A percentile compares a stretch with the other conserved stretches of the same genome.
Conservation (phyloP, 2,113 vertebrate species). For the Dermatemys mawii region DNA sequence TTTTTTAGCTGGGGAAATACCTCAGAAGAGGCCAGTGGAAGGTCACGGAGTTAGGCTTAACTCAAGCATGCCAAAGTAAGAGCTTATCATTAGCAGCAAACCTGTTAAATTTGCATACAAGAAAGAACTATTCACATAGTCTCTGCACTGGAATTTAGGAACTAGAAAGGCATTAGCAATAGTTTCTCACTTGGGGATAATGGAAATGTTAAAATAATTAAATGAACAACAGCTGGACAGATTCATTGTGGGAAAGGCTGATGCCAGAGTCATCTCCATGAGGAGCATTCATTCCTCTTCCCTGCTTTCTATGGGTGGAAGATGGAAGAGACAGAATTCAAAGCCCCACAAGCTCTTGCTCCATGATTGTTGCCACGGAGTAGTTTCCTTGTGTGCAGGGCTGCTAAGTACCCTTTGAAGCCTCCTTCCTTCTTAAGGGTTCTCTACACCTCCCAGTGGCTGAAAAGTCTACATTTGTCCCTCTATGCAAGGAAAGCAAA, state of each 20-base stretch:
- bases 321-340: background rate
- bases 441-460: background rate
- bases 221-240: background rate
- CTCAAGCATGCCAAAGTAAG: background rate
- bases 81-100: background rate
- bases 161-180: background rate
- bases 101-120: background rate
- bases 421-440: background rate
- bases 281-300: background rate
- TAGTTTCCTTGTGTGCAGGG: background rate
- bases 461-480: background rate
- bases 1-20: background rate
- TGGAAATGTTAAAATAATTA: background rate
- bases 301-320: background rate
- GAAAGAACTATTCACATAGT: background rate
- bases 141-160: background rate
- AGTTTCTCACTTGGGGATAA: background rate
- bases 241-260: background rate
- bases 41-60: background rate
- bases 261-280: background rate
- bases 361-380: background rate
- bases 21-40: conserved; percentile 18
- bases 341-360: background rate
- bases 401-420: background rate
- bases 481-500: rapidly evolving